Conservation (phyloP, 2,113 vertebrate genomes). For the Microtus montanus region DNA sequence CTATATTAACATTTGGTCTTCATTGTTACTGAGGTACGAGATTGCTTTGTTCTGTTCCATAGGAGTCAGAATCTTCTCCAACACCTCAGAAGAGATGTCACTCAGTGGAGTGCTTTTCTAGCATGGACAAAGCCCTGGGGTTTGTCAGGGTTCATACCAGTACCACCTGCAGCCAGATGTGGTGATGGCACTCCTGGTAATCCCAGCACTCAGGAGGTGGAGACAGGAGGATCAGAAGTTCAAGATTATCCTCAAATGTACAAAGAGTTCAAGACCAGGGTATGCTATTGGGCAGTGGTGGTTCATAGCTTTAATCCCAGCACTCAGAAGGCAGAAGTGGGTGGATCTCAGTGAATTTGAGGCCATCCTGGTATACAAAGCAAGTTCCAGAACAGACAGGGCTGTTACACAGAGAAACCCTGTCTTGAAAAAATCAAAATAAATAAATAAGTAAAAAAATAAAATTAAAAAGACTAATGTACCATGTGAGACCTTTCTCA, state of each 20-base stretch:
- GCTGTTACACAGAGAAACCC: too few relatives aligned
- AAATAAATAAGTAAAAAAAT: too few relatives aligned
- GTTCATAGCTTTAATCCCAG: too few relatives aligned
- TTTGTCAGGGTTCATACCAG: not conserved
- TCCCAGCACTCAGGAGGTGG: not conserved
- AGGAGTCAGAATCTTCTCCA: slow-evolving; percentile 14
- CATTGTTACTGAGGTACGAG: slow-evolving; percentile 17
- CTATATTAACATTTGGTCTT: slow-evolving; percentile 1
- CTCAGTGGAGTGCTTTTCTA: not conserved
- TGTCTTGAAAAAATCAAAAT: too few relatives aligned
- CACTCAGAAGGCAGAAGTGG: too few relatives aligned
- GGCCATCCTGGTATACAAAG: too few relatives aligned
- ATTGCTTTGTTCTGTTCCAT: slow-evolving; percentile 1
- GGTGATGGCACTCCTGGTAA: not conserved
- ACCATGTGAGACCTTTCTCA: not conserved
- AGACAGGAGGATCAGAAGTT: not conserved
- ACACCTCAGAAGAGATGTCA: not conserved
- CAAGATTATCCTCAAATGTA: not conserved
- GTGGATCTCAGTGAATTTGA: too few relatives aligned
- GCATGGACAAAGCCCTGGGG: not conserved
- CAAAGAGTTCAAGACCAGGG: not conserved
- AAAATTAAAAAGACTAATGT: too few relatives aligned
- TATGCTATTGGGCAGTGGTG: not conserved
- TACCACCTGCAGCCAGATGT: not conserved
- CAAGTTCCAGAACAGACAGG: too few relatives aligned